Evolutionary conservation across 1,140 invertebrate species (phyloP).

Genomic region (Trachymyrmex cornetzi): DNA sequence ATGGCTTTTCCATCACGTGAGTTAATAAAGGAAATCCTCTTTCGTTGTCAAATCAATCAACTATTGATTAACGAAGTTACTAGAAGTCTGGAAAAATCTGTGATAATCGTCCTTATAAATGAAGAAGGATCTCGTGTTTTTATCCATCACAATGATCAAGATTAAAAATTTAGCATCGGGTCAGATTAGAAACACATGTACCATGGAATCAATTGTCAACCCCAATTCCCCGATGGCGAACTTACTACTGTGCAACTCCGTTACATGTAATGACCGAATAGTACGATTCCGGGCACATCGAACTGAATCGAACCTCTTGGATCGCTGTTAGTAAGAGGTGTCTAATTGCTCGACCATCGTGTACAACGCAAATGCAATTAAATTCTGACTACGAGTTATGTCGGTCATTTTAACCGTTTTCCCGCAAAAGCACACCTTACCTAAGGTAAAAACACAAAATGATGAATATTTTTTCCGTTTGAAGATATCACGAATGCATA

Average conservation of each 20-base stretch:
- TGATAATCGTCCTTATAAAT: not conserved
- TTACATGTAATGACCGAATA: slow-evolving; percentile 47
- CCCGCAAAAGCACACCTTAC: not conserved
- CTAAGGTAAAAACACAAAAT: not conserved
- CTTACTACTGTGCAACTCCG: slow-evolving; percentile 20
- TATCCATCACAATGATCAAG: slow-evolving; percentile 10
- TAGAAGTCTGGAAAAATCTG: not conserved
- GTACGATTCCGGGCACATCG: slow-evolving; percentile 17
- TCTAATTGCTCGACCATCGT: slow-evolving; percentile 66
- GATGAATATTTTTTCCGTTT: not conserved
- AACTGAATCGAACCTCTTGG: slow-evolving; percentile 50
- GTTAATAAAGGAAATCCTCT: slow-evolving; percentile 27
- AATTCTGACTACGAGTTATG: slow-evolving; percentile 24
- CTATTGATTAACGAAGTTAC: not conserved
- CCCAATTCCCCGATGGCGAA: slow-evolving; percentile 62
- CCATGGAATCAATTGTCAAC: slow-evolving; percentile 69
- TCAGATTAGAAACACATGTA: slow-evolving; percentile 65
- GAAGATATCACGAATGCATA: not conserved
- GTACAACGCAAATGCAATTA: slow-evolving; percentile 60
- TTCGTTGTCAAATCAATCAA: slow-evolving; percentile 42
- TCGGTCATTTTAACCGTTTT: not conserved
- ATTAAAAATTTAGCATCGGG: slow-evolving; percentile 4
- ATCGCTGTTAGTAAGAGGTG: slow-evolving; percentile 48
- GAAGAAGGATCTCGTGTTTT: slow-evolving; percentile 22
- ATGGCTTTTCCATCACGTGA: not conserved